Evolutionary conservation across 2,113 vertebrate species (phyloP).

Genomic region (Theropithecus gelada): DNA sequence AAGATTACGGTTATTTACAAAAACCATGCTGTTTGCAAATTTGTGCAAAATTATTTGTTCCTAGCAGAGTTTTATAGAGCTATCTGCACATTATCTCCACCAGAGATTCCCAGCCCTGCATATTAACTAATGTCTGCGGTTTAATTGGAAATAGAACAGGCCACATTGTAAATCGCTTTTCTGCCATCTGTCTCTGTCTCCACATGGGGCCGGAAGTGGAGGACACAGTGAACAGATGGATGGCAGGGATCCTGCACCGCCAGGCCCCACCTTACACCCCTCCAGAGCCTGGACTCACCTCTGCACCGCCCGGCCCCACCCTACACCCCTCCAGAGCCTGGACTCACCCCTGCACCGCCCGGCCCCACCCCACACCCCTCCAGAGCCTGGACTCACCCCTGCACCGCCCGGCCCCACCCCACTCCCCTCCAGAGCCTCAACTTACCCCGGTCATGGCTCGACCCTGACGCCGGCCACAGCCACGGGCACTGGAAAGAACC

Average conservation of each 20-base stretch:
- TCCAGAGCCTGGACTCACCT: accelerated
- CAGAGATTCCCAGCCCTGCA: constrained; percentile 60
- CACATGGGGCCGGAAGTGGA: neutral
- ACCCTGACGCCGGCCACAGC: accelerated
- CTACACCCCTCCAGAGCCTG: neutral
- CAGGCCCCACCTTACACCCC: accelerated
- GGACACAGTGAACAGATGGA: neutral
- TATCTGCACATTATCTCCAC: constrained; percentile 61
- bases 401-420: too few species aligned
- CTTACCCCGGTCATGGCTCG: accelerated
- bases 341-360: accelerated
- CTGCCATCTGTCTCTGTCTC: constrained; percentile 77
- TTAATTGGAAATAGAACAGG: constrained; percentile 80
- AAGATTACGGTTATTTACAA: constrained; percentile 81
- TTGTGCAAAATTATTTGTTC: constrained; percentile 60
- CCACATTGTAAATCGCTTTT: constrained; percentile 78
- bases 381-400: too few species aligned
- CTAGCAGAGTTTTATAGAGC: constrained; percentile 52
- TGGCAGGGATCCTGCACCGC: neutral
- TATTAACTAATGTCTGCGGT: constrained; percentile 77
- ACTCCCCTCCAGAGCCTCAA: too few species aligned
- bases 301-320: too few species aligned
- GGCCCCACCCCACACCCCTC: accelerated
- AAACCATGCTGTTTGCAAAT: constrained; percentile 78
- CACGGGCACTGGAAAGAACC: accelerated